phyloP scores from a whole-genome alignment of 2,888 invertebrate genomes.

The Corbicula japonica region DNA sequence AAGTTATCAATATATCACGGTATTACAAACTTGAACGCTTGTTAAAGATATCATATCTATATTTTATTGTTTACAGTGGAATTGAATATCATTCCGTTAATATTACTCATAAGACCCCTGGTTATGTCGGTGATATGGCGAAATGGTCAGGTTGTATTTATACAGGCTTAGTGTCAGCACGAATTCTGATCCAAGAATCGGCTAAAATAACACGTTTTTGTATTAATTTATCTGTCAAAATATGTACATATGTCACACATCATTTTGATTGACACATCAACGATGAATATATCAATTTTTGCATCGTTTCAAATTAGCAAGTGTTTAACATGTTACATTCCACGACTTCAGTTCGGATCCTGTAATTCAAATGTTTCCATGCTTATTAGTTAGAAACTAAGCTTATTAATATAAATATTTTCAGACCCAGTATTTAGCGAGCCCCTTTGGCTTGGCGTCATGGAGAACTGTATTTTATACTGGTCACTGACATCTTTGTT shows the following conservation, averaged over 20 bases:
- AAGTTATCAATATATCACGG: constrained; percentile 53
- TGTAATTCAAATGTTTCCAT: no score
- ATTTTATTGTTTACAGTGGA: constrained; percentile 52
- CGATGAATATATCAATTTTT: no score
- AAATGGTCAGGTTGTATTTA: constrained; percentile 36
- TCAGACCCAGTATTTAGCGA: no score
- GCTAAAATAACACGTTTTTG: constrained; percentile 42
- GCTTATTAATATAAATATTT: no score
- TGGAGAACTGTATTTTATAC: no score
- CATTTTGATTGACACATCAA: not conserved
- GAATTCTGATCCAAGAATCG: constrained; percentile 20
- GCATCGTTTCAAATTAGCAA: no score
- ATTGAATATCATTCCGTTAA: constrained; percentile 44
- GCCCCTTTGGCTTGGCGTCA: no score
- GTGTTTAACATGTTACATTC: no score
- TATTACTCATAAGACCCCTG: constrained; percentile 39
- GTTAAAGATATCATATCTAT: constrained; percentile 61
- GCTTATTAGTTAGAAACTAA: no score
- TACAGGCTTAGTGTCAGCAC: constrained; percentile 45
- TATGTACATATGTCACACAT: constrained; percentile 14
- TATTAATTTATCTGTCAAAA: constrained; percentile 48
- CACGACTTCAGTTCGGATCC: no score
- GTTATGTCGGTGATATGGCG: constrained; percentile 13
- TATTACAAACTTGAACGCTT: constrained; percentile 56
- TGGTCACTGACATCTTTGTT: no score